Conservation (phyloP, 2,797 vertebrate species). For the Myotis planiceps region DNA sequence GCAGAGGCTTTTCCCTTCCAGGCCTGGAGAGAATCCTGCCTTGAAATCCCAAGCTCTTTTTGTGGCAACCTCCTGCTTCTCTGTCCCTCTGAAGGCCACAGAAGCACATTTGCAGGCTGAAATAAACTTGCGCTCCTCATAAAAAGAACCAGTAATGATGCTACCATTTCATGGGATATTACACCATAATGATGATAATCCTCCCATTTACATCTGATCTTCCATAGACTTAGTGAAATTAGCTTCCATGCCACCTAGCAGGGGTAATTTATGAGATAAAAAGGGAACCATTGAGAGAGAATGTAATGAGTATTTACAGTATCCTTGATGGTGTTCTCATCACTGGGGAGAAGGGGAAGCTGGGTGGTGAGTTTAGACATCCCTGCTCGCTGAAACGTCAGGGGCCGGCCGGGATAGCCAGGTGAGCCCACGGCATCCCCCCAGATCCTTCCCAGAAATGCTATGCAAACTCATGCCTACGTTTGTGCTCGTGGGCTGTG, state of each 20-base stretch:
- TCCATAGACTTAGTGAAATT: constrained; percentile 94
- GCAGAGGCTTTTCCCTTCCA: constrained; percentile 71
- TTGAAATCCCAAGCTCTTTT: constrained; percentile 71
- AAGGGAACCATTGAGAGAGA: constrained; percentile 93
- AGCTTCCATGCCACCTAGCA: constrained; percentile 94
- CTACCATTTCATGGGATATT: constrained; percentile 99
- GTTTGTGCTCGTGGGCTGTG: constrained; percentile 90
- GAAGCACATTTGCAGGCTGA: constrained; percentile 86
- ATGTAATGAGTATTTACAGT: constrained; percentile 94
- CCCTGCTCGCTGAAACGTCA: background rate
- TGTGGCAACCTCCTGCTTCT: constrained; percentile 69
- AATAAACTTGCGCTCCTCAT: constrained; percentile 93
- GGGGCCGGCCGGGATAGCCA: background rate
- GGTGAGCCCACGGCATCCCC: constrained; percentile 50
- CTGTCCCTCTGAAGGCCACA: constrained; percentile 85
- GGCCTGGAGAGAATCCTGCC: constrained; percentile 60
- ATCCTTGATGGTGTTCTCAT: constrained; percentile 90
- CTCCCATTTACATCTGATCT: constrained; percentile 98
- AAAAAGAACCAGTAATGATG: constrained; percentile 96
- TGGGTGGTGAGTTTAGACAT: constrained; percentile 77
- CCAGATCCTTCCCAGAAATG: constrained; percentile 86
- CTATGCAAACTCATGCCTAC: constrained; percentile 88
- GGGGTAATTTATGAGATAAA: constrained; percentile 95
- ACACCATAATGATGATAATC: constrained; percentile 99
- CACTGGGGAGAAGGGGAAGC: constrained; percentile 87